These are phyloP conservation scores for Heterodera filipjevi DNA, from an alignment of 2,888 invertebrate species.

Conservation along the genomic window DNA sequence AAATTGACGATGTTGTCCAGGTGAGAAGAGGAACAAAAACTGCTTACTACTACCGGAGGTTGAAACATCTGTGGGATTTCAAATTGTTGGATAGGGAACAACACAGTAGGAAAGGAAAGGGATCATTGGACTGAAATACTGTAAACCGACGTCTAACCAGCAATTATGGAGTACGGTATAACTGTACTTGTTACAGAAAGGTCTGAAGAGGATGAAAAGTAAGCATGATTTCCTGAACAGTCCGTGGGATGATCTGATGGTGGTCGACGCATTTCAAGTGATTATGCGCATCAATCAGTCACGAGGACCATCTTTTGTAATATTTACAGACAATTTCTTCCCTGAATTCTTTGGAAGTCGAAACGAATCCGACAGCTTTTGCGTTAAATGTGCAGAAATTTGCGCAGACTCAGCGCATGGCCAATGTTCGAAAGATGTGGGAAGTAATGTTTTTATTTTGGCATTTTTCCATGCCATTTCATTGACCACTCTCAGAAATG, in stretches of 20 bases:
- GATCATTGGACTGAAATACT: too few species aligned
- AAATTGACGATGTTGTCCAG: constrained; percentile 23
- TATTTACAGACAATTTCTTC: constrained; percentile 48
- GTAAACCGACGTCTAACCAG: background rate
- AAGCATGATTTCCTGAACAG: constrained; percentile 50
- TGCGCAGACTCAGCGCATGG: constrained; percentile 50
- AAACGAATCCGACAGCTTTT: constrained; percentile 54
- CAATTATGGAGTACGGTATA: background rate
- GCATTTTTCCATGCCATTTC: background rate
- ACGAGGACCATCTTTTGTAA: too few species aligned
- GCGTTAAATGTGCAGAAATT: constrained; percentile 53
- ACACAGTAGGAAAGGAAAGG: too few species aligned
- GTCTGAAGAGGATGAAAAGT: constrained; percentile 53
- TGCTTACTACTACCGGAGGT: too few species aligned
- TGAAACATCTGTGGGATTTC: too few species aligned
- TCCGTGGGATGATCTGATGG: constrained; percentile 58
- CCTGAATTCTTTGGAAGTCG: constrained; percentile 52
- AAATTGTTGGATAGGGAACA: too few species aligned
- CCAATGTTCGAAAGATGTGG: constrained; percentile 51
- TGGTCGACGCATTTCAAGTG: constrained; percentile 56
- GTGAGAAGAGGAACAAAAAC: constrained; percentile 11
- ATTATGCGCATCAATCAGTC: too few species aligned
- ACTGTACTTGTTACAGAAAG: constrained; percentile 41
- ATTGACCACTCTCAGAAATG: constrained; percentile 20
- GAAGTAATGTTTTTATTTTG: constrained; percentile 39